Evolutionary conservation across 2,888 invertebrate genomes (phyloP), one percentile per base, ranked within the genome.

Genomic region (Mamestra brassicae): DNA sequence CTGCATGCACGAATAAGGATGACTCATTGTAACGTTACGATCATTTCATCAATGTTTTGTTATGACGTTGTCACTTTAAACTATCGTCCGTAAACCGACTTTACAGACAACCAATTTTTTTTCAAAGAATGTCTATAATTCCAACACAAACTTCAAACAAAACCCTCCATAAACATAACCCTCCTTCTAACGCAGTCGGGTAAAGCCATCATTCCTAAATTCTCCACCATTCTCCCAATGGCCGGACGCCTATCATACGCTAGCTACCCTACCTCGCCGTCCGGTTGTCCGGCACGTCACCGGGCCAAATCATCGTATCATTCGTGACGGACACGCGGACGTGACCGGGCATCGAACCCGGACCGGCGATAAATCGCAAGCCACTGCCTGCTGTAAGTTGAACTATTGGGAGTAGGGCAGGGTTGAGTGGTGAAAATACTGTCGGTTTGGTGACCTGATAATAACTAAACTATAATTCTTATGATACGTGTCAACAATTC

Each of bases 241-340:
- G 26, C 52, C 26, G 54, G 60, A 34, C 36, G 42, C 55, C 15
- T 60, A 76, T 76, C 50, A 69, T 61, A 71, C 52, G 67, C 52
- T 50, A 52, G 52, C 13, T 55, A 52, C 58, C 26, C 11, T 15
- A 50, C 70, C 38, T 77, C 71, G 26, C 26, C 26, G 79, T 76
- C 80, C 72, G 83, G 80, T 7, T 57, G 71, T 61, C 61, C 71
- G 54, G 89, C 93, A 92, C 94, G 94, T 94, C 93, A 95, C 92
- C 91, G 92, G 92, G 92, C 90, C 94, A 93, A 95, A 95, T 95
- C 95, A 95, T 94, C 92, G 92, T 90, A 93, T 94, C 94, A 92
- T 89, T 83, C 91, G 94, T 94, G 94, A 94, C 94, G 94, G 94
- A 93, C 94, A 93, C 90, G 91, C 93, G 93, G 90, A 95, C 95